Evolutionary conservation across 1,140 invertebrate genomes (phyloP).

Genomic region (Bombus waltoni): DNA sequence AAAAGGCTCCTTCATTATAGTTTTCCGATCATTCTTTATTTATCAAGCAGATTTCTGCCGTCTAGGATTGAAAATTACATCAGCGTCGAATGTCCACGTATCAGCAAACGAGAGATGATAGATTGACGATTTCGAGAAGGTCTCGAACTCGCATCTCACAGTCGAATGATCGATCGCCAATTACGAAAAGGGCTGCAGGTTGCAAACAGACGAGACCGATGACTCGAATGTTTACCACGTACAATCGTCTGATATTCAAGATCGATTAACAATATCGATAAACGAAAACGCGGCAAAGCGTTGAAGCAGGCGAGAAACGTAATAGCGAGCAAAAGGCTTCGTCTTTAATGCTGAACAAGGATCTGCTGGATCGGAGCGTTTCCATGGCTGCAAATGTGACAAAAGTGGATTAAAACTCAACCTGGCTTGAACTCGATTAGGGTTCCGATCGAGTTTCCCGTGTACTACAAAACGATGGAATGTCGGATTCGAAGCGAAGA

Average conservation of each 20-base stretch:
- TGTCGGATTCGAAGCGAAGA: neutral
- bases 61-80: neutral
- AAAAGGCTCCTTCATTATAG: neutral
- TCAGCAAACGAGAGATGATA: neutral
- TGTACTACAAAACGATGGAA: neutral
- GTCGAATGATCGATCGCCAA: slow-evolving; percentile 6
- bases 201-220: too few species aligned
- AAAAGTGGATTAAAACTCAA: slow-evolving; percentile 37
- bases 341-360: neutral
- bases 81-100: neutral
- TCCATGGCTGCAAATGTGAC: slow-evolving; percentile 21
- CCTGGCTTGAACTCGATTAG: slow-evolving; percentile 23
- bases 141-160: neutral
- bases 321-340: slow-evolving; percentile 7
- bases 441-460: neutral
- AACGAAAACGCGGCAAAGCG: neutral
- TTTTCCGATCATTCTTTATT: neutral
- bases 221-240: neutral
- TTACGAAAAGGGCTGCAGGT: neutral
- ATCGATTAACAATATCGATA: neutral
- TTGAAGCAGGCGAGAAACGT: neutral
- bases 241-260: neutral
- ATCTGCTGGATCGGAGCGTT: neutral
- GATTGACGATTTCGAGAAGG: slow-evolving; percentile 14
- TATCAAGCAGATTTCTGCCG: neutral